Evolutionary conservation across 2,113 vertebrate genomes (phyloP).

Genomic region (Prunella fulvescens): DNA sequence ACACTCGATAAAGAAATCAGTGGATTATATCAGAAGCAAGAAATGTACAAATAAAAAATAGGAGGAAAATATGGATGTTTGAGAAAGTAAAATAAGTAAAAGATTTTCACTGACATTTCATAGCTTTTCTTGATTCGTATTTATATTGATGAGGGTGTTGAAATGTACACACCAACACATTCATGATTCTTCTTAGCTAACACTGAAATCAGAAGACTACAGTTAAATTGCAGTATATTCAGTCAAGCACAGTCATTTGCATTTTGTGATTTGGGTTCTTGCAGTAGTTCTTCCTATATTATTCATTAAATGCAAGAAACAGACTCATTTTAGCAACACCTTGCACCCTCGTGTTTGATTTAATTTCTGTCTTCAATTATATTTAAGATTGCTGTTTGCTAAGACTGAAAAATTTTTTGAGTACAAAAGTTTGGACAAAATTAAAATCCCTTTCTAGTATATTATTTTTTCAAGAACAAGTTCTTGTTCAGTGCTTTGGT

Average conservation of each 20-base stretch:
- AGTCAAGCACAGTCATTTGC: neutral
- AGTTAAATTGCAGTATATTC: neutral
- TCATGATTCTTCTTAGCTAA: neutral
- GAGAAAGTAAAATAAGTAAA: neutral
- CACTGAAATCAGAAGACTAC: neutral
- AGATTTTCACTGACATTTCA: neutral
- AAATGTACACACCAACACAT: neutral
- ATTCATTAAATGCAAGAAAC: neutral
- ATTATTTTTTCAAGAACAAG: neutral
- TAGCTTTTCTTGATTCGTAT: neutral
- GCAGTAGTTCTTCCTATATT: neutral
- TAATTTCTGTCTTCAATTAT: neutral
- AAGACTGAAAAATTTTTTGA: neutral
- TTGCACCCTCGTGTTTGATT: neutral
- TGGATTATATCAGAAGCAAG: neutral
- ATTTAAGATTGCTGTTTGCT: neutral
- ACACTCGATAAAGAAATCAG: neutral
- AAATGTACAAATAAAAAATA: neutral
- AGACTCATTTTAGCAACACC: neutral
- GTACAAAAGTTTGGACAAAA: neutral
- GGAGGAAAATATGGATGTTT: neutral
- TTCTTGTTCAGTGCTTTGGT: neutral
- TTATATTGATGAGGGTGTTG: neutral
- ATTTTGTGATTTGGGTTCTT: neutral
- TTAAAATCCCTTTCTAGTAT: neutral